Conservation (phyloP, 2,113 vertebrate genomes). For the Morone saxatilis region DNA sequence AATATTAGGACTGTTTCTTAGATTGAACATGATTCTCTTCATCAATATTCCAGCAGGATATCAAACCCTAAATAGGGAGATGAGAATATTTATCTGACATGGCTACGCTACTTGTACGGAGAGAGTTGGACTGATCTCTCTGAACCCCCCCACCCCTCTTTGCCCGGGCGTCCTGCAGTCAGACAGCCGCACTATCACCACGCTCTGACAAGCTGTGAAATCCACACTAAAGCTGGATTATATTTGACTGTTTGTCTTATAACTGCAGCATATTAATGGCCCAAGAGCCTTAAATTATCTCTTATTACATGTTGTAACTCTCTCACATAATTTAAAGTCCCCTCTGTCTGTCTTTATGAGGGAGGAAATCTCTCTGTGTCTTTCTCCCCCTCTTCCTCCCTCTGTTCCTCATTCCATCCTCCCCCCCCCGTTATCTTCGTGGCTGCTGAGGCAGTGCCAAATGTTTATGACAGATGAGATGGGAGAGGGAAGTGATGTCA, state of each 20-base stretch:
- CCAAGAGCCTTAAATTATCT: constrained; percentile 78
- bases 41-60: constrained; percentile 76
- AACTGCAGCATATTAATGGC: constrained; percentile 58
- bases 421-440: constrained; percentile 71
- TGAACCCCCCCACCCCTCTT: background rate
- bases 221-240: constrained; percentile 61
- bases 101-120: constrained; percentile 34
- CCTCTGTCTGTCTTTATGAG: constrained; percentile 65
- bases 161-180: constrained; percentile 20
- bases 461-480: constrained; percentile 85
- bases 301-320: constrained; percentile 68
- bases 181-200: constrained; percentile 32
- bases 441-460: constrained; percentile 79
- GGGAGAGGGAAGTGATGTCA: constrained; percentile 85
- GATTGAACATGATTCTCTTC: constrained; percentile 70
- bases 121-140: constrained; percentile 49
- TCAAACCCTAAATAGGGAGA: constrained; percentile 56
- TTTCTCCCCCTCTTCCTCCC: constrained; percentile 41
- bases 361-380: constrained; percentile 57
- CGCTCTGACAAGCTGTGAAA: constrained; percentile 58
- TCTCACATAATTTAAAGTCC: constrained; percentile 68
- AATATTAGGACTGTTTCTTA: constrained; percentile 36
- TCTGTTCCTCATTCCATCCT: constrained; percentile 50
- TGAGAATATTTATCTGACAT: constrained; percentile 68
- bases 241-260: constrained; percentile 64